phyloP scores from a whole-genome alignment of 2,888 invertebrate genomes.

The Hydropsyche betteni region DNA sequence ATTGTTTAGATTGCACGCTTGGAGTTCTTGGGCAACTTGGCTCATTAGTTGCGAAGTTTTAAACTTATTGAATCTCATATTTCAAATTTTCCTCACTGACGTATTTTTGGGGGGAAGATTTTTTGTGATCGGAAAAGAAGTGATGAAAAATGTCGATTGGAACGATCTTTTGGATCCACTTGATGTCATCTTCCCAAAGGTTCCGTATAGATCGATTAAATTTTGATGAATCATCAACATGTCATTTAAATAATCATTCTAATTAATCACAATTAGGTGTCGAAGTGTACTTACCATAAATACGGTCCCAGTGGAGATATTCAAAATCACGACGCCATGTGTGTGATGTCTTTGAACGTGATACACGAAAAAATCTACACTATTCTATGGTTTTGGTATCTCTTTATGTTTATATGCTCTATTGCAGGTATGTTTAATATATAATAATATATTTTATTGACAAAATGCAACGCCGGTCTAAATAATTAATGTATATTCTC shows the following conservation, averaged over 20 bases:
- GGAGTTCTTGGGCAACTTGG: slow-evolving; percentile 80
- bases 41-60: slow-evolving; percentile 81
- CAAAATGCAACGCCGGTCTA: no score
- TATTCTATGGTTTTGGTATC: slow-evolving; percentile 89
- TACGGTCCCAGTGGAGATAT: slow-evolving; percentile 87
- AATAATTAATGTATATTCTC: not conserved
- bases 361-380: slow-evolving; percentile 92
- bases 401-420: slow-evolving; percentile 72
- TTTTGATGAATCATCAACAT: not conserved
- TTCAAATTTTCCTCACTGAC: slow-evolving; percentile 82
- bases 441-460: no score
- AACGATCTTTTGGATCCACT: slow-evolving; percentile 73
- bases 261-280: slow-evolving; percentile 66
- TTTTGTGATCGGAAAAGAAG: slow-evolving; percentile 72
- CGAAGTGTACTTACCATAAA: slow-evolving; percentile 90
- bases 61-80: slow-evolving; percentile 79
- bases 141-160: slow-evolving; percentile 68
- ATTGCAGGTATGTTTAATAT: slow-evolving; percentile 62
- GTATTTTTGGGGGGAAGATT: slow-evolving; percentile 83
- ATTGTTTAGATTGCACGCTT: slow-evolving; percentile 69
- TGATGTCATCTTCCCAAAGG: slow-evolving; percentile 85
- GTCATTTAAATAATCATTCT: not conserved
- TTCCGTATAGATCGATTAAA: slow-evolving; percentile 53
- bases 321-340: slow-evolving; percentile 86
- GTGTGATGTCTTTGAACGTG: slow-evolving; percentile 89